Percentiles rank a stretch among this genome's conserved stretches.
Evolutionary conservation across 2,888 invertebrate species (phyloP).

Genomic region (Rhagophthalmus giganteus): DNA sequence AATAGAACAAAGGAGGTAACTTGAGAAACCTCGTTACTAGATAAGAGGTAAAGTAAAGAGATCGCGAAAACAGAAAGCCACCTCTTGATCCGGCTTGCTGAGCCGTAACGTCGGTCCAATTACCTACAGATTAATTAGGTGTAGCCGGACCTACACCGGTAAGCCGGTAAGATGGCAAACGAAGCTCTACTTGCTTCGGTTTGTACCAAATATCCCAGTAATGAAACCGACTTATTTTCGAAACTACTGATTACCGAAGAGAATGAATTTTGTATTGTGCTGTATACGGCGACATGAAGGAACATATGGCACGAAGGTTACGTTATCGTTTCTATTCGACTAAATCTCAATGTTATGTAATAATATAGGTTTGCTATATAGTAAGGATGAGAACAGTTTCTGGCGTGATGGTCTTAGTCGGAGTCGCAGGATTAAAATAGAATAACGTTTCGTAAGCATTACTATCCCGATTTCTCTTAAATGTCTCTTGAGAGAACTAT

Average conservation of each 20-base stretch:
- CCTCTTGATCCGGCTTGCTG: constrained; percentile 22
- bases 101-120: constrained; percentile 29
- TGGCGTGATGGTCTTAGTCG: constrained; percentile 19
- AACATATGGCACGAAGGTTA: constrained; percentile 1
- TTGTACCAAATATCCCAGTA: constrained; percentile 2
- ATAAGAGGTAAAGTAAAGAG: background rate
- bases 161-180: constrained; percentile 15
- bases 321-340: constrained; percentile 16
- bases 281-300: background rate
- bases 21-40: background rate
- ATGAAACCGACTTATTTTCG: background rate
- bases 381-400: constrained; percentile 19
- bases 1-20: constrained; percentile 8
- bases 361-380: constrained; percentile 20
- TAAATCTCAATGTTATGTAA: constrained; percentile 22
- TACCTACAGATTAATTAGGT: constrained; percentile 34
- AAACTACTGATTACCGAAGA: no score
- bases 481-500: constrained; percentile 27
- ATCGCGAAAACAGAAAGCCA: background rate
- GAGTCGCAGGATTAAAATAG: constrained; percentile 21
- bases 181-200: constrained; percentile 7
- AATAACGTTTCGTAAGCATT: constrained; percentile 17
- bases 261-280: background rate
- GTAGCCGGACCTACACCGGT: constrained; percentile 31
- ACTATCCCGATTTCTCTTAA: constrained; percentile 16